phyloP scores from a whole-genome alignment of 2,113 vertebrate genomes.

The Forbesichthys agassizii region DNA sequence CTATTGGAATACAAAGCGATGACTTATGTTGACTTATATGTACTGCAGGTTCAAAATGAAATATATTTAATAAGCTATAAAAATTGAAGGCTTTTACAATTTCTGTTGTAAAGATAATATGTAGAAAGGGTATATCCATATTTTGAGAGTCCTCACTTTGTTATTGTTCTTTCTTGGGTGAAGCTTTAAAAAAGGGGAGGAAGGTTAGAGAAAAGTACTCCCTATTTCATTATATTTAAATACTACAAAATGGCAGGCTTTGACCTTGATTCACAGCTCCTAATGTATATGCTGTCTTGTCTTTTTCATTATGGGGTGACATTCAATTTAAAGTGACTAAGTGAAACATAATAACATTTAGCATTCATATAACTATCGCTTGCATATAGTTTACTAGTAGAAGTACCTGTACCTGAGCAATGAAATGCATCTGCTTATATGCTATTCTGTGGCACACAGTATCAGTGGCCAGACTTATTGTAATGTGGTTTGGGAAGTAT shows the following conservation, averaged over 20 bases:
- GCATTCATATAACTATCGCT: too few relatives aligned
- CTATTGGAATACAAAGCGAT: conserved; percentile 31
- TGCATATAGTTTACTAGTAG: too few relatives aligned
- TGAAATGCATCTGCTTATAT: too few relatives aligned
- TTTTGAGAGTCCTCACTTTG: conserved; percentile 13
- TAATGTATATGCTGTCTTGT: neutral
- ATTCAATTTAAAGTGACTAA: neutral
- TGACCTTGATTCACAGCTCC: neutral
- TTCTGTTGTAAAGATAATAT: neutral
- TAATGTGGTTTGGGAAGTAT: too few relatives aligned
- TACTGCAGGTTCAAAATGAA: neutral
- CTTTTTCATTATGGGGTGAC: neutral
- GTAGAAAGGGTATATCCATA: conserved; percentile 4
- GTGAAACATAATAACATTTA: too few relatives aligned
- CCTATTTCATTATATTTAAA: too few relatives aligned
- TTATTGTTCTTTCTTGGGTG: conserved; percentile 4
- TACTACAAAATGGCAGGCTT: neutral
- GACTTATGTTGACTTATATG: neutral
- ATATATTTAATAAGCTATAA: neutral
- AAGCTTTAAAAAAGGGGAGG: conserved; percentile 2
- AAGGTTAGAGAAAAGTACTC: too few relatives aligned
- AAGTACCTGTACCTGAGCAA: too few relatives aligned
- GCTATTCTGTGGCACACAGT: too few relatives aligned
- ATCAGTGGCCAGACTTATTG: too few relatives aligned
- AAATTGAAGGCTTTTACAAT: conserved; percentile 3